Conservation (phyloP, 2,797 vertebrate genomes). For the Clamator glandarius region DNA sequence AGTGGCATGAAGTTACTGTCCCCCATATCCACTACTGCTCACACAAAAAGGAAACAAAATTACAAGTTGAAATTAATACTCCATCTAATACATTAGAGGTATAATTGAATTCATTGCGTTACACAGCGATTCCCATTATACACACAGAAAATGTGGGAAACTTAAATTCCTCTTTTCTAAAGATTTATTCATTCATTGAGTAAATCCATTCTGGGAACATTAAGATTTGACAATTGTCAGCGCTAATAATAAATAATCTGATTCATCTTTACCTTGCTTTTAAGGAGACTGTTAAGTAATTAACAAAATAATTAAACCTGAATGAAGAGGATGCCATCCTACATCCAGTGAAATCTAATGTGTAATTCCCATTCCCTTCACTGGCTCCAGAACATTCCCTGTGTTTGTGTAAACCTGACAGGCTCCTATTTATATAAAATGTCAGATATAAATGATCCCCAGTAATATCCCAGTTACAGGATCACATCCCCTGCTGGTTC, state of each 20-base stretch:
- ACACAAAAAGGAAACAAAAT: conserved; percentile 33
- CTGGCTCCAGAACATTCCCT: not conserved
- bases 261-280: not conserved
- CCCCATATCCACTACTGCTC: conserved; percentile 87
- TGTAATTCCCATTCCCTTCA: not conserved
- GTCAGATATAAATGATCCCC: not conserved
- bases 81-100: not conserved
- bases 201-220: not conserved
- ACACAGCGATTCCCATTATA: not conserved
- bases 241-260: not conserved
- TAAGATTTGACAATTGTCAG: not conserved
- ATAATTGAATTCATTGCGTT: not conserved
- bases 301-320: not conserved
- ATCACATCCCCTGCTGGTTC: not conserved
- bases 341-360: not conserved
- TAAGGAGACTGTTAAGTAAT: not conserved
- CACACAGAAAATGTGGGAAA: not conserved
- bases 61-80: not conserved
- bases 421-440: not conserved
- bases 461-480: not conserved
- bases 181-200: not conserved
- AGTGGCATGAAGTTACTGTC: conserved; percentile 79
- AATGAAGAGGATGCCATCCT: not conserved
- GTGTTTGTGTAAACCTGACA: not conserved
- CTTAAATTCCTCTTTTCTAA: not conserved